These are phyloP conservation scores for Lamproptera curius DNA, from an alignment of 2,888 invertebrate species.

Conservation along the genomic window DNA sequence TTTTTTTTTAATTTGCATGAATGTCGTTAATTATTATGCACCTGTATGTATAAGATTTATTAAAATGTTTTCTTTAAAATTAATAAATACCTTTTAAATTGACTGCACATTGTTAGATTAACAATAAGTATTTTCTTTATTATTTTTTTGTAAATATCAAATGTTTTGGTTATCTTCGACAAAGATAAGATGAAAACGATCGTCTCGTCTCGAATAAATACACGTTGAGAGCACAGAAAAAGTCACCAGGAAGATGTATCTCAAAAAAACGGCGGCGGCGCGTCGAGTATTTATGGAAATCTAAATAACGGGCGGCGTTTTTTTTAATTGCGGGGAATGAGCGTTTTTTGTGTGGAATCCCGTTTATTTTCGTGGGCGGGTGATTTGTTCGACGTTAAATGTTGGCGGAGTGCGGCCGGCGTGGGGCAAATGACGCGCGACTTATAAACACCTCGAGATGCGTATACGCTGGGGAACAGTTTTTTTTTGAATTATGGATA, in stretches of 20 bases:
- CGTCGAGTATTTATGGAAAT: slow-evolving; percentile 74
- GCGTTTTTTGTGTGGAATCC: slow-evolving; percentile 58
- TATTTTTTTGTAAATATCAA: too few species aligned
- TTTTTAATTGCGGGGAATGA: slow-evolving; percentile 70
- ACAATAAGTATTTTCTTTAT: too few species aligned
- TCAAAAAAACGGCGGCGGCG: slow-evolving; percentile 57
- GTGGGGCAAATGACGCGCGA: slow-evolving; percentile 52
- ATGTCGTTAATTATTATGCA: too few species aligned
- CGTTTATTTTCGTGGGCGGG: slow-evolving; percentile 67
- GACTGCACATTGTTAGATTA: too few species aligned
- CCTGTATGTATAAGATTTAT: too few species aligned
- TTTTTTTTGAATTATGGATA: slow-evolving; percentile 35
- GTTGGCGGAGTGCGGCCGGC: slow-evolving; percentile 42
- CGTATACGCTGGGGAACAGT: slow-evolving; percentile 38
- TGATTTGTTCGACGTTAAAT: slow-evolving; percentile 69
- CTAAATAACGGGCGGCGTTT: slow-evolving; percentile 66
- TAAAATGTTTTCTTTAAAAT: too few species aligned
- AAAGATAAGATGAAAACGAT: too few species aligned
- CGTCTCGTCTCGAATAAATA: too few species aligned
- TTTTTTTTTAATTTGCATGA: too few species aligned
- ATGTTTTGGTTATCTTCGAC: too few species aligned
- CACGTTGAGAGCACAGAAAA: slow-evolving; percentile 34
- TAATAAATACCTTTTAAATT: too few species aligned
- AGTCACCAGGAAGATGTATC: slow-evolving; percentile 68
- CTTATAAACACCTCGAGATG: slow-evolving; percentile 33